Conservation (phyloP, 2,888 invertebrate genomes). For the Lepeophtheirus nordmannii region DNA sequence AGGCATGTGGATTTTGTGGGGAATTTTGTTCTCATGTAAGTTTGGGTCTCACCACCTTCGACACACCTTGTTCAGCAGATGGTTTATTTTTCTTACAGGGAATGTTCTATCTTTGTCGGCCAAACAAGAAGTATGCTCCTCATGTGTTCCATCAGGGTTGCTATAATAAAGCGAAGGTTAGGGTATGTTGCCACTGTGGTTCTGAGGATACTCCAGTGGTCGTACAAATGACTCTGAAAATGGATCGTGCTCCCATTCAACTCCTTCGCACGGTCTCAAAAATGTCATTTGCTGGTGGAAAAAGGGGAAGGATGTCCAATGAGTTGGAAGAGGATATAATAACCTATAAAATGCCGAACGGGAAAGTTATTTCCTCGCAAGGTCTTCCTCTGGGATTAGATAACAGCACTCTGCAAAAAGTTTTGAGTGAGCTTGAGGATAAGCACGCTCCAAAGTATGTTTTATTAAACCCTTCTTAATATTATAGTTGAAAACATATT, state of each 20-base stretch:
- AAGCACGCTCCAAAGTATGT: conserved; percentile 30
- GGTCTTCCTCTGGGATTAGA: conserved; percentile 36
- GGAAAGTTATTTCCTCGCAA: conserved; percentile 31
- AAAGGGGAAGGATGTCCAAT: not conserved
- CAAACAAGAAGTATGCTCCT: conserved; percentile 2
- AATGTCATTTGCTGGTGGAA: conserved; percentile 16
- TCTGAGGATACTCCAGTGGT: conserved; percentile 1
- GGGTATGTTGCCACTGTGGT: conserved; percentile 19
- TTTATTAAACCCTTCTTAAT: not conserved
- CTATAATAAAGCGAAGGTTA: not conserved
- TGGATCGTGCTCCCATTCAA: conserved; percentile 12
- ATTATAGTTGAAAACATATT: no score
- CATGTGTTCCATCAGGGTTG: conserved; percentile 17
- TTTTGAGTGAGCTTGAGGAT: conserved; percentile 31
- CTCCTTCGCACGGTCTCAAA: conserved; percentile 20
- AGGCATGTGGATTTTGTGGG: conserved; percentile 78
- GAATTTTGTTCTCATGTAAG: conserved; percentile 70
- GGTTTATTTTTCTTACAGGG: not conserved
- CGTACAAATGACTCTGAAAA: conserved; percentile 17
- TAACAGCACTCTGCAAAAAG: conserved; percentile 35
- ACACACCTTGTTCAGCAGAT: not conserved
- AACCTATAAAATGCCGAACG: conserved; percentile 26
- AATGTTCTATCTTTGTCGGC: conserved; percentile 16
- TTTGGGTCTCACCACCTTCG: no score
- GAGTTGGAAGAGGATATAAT: conserved; percentile 14